Evolutionary conservation across 1,140 invertebrate species (phyloP), one percentile per base, ranked within the genome.

Genomic region (Diorhabda carinulata): DNA sequence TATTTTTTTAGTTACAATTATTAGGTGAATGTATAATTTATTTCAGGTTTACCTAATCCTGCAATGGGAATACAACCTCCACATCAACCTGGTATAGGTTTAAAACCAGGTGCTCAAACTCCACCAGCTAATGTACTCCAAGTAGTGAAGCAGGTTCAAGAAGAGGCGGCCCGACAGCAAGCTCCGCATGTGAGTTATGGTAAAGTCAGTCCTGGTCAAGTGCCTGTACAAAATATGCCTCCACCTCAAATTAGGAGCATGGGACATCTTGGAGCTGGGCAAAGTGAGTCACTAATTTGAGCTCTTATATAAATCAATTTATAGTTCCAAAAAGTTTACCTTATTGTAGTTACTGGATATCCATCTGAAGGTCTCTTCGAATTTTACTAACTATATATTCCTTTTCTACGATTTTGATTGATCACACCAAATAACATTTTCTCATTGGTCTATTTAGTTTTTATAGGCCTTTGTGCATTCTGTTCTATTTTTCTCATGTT

Each of bases 121-220:
- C 92, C 92, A 5, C 90, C 93, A 3, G 88, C 90, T 3, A 92
- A 91, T 78, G 93, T 95, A 8, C 84, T 95, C 52, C 91, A 94
- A 79, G 93, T 93, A 42, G 92, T 94, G 9, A 92, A 93, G 77
- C 91, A 97, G 83, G 94, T 97, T 2, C 95, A 97, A 80, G 93
- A 96, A 77, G 93, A 95, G 78, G 95, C 94, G 59, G 92, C 92
- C 2, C 84, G 92, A 41, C 93, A 93, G 78, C 91, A 92, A 77
- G 89, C 88, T 6, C 91, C 91, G 7, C 90, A 91, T 70, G 84
- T 86, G 25, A 79, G 79, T 45, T 90, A 89, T 70, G 90, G 90
- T 3, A 92, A 92, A 80, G 89, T 91, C 70, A 86, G 86, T 77
- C 87, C 91, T 71, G 81, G 84, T 73, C 71, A 85, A 72, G 77